These are phyloP conservation scores for Phytoseiulus persimilis DNA, from an alignment of 2,888 invertebrate species.

Conservation along the genomic window DNA sequence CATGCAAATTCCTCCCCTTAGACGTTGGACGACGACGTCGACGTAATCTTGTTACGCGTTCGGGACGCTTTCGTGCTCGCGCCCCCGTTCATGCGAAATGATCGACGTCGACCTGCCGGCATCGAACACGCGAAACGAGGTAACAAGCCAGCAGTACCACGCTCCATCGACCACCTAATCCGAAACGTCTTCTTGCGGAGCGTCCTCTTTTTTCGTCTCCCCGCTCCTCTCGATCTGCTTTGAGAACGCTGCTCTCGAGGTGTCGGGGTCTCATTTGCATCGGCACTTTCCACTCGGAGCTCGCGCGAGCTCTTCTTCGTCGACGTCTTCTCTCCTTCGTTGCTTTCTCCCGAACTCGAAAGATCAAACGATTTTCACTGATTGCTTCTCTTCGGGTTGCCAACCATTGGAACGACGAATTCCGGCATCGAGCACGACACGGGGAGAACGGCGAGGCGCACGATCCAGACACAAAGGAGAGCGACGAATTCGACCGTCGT, in stretches of 20 bases:
- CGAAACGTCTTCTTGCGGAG: not conserved
- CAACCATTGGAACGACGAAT: not conserved
- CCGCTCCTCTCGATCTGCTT: not conserved
- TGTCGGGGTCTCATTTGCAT: slow-evolving; percentile 35
- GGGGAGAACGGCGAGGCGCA: not conserved
- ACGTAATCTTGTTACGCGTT: not conserved
- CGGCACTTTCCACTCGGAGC: not conserved
- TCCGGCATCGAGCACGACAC: not conserved
- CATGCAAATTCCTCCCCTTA: not conserved
- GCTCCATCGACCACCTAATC: not conserved
- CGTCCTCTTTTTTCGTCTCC: not conserved
- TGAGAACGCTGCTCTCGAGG: not conserved
- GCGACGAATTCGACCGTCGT: not conserved
- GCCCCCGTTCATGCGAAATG: not conserved
- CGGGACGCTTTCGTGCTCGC: not conserved
- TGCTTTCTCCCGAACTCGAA: not conserved
- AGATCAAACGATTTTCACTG: slow-evolving; percentile 37
- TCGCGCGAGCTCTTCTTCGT: not conserved
- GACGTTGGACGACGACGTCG: not conserved
- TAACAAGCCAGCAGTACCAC: not conserved
- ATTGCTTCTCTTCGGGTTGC: not conserved
- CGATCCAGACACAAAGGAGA: not conserved
- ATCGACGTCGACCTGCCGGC: not conserved
- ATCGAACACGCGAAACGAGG: not conserved
- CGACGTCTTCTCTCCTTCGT: slow-evolving; percentile 9